phyloP scores from a whole-genome alignment of 2,113 vertebrate species.

The Pachyramphus minor region DNA sequence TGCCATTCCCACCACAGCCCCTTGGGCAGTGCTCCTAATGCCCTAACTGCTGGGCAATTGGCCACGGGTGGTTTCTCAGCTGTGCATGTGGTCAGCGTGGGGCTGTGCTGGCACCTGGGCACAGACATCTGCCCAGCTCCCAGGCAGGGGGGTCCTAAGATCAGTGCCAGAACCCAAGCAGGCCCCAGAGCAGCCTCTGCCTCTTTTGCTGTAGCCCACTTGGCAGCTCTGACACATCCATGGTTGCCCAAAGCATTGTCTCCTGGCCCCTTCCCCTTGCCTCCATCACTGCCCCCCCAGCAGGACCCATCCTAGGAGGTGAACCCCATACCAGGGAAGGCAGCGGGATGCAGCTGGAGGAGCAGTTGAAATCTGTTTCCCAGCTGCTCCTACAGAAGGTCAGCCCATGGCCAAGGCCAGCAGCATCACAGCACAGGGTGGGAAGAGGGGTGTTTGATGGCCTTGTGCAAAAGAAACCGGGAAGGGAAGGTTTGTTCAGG shows the following conservation, averaged over 20 bases:
- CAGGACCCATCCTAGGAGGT: background rate
- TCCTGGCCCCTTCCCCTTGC: background rate
- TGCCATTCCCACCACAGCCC: background rate
- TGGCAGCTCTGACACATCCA: background rate
- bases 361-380: background rate
- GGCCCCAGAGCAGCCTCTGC: background rate
- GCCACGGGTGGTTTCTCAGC: fast-evolving
- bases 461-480: background rate
- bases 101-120: background rate
- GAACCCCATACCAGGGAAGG: background rate
- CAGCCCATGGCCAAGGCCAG: background rate
- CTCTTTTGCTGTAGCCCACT: background rate
- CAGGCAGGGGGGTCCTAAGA: background rate
- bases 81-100: background rate
- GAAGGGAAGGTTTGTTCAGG: no score
- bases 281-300: fast-evolving
- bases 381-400: background rate
- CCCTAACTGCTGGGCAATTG: fast-evolving
- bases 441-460: fast-evolving
- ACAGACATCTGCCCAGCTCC: fast-evolving
- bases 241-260: background rate
- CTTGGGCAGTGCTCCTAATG: fast-evolving
- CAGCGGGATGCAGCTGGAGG: background rate
- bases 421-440: fast-evolving
- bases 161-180: background rate